Conservation (phyloP, 2,113 vertebrate genomes). For the Anolis carolinensis region DNA sequence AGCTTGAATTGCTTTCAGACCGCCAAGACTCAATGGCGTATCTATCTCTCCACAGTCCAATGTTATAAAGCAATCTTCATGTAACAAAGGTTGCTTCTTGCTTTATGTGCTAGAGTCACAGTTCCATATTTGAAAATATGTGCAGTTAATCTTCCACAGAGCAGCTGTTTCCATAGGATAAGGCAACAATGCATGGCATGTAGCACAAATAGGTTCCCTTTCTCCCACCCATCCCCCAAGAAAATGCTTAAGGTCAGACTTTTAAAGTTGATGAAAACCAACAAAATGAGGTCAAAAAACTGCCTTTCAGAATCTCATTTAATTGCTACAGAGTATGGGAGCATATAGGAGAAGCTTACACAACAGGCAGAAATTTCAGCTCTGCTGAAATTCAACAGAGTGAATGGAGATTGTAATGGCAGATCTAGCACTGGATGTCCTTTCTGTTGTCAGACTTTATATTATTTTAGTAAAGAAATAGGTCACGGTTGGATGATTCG, state of each 20-base stretch:
- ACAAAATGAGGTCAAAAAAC: conserved; percentile 31
- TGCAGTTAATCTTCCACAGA: conserved; percentile 11
- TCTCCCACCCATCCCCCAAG: neutral
- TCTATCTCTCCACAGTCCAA: neutral
- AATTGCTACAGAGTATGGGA: conserved; percentile 2
- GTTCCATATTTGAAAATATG: conserved; percentile 10
- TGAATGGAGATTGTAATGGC: conserved; percentile 10
- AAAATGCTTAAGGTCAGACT: neutral
- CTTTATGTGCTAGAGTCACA: conserved; percentile 14
- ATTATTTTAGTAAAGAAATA: conserved; percentile 31
- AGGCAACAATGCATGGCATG: neutral
- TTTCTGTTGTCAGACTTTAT: conserved; percentile 29
- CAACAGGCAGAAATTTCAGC: conserved; percentile 1
- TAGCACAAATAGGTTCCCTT: neutral
- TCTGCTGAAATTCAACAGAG: conserved; percentile 18
- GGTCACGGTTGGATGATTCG: conserved; percentile 25
- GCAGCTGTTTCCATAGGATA: neutral
- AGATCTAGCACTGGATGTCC: conserved; percentile 1
- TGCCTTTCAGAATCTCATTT: conserved; percentile 13
- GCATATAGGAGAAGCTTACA: conserved; percentile 9
- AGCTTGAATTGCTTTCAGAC: neutral
- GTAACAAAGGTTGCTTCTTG: neutral
- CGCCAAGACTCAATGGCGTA: neutral
- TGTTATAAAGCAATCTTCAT: neutral
- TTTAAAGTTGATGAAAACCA: conserved; percentile 38